Evolutionary conservation across 2,888 invertebrate species (phyloP).

Genomic region (Gymnosoma rotundatum): DNA sequence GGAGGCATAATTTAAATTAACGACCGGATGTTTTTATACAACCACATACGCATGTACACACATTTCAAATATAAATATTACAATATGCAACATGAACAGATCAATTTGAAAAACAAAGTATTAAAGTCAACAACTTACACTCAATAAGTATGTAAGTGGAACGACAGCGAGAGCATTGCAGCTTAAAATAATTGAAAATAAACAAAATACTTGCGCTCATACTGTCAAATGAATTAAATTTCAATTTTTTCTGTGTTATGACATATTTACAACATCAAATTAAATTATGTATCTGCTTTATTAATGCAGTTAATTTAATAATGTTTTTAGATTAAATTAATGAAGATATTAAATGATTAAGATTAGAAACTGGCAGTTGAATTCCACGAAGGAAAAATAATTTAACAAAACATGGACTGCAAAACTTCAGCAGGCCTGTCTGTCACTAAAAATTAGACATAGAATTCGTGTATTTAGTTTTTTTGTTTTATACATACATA

Average conservation of each 20-base stretch:
- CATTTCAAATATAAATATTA: background rate
- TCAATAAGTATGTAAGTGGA: slow-evolving; percentile 33
- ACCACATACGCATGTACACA: background rate
- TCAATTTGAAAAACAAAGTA: slow-evolving; percentile 53
- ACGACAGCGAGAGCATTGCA: slow-evolving; percentile 6
- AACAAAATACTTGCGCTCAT: slow-evolving; percentile 19
- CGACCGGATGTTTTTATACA: slow-evolving; percentile 64
- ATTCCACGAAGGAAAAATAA: background rate
- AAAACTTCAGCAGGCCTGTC: slow-evolving; percentile 18
- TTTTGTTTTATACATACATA: no score
- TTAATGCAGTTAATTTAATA: slow-evolving; percentile 41
- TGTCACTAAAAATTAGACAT: background rate
- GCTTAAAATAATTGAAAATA: background rate
- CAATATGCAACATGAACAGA: slow-evolving; percentile 35
- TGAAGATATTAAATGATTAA: slow-evolving; percentile 28
- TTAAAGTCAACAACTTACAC: slow-evolving; percentile 44
- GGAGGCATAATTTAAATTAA: slow-evolving; percentile 67
- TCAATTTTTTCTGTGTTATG: slow-evolving; percentile 55
- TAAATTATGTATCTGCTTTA: slow-evolving; percentile 37
- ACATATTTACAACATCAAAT: slow-evolving; percentile 49
- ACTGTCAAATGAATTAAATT: slow-evolving; percentile 57
- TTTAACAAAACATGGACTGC: slow-evolving; percentile 11
- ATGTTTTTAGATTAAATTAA: slow-evolving; percentile 49
- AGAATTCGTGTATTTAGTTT: background rate
- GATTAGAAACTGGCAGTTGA: background rate